Base-by-base conservation (phyloP, 2,797 vertebrate species). In the Micrastur ruficollis region DNA sequence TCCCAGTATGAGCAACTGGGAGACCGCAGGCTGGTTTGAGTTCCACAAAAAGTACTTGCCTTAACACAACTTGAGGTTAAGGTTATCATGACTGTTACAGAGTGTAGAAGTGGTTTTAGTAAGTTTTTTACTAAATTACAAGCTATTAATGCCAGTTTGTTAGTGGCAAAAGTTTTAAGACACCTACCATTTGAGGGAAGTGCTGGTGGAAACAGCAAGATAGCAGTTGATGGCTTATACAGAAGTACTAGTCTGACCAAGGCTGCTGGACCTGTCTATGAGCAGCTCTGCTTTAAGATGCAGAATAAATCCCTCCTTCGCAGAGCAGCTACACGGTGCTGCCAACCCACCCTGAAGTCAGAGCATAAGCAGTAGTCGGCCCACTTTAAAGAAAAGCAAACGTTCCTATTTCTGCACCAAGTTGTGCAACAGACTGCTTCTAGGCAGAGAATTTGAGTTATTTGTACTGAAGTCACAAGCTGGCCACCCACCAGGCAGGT, bases 401-500 rank as follows among this genome's bases (percentile, higher is more conserved):
- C 29, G 12, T 36, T 93, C 83, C 50, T 56, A 36, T 71, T 85
- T 79, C 72, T 52, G 74, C 38, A 44, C 18, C n/a, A 52, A 59
- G 55, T 7, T 70, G 40, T 63, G 76, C 65, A 50, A 53, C 17
- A 79, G 74, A 72, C 59, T 84, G 70, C 38, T 74, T 53, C 76
- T 53, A 55, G 78, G 91, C 94, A 78, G 89, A 89, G 91, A 89
- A 93, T 84, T 40, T 18, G 83, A 97, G 95, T 97, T 97, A 98
- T 98, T 98, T 98, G 98, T 89, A 97, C 76, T 96, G 97, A 97
- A 98, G 97, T 98, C 98, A 95, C 97, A 96, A 97, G 90, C 86
- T 95, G 98, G 98, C 99, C 98, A 99, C 99, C 97, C 97, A 98
- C 73, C 95, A 97, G 0, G 66, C 87, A 88, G 83, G 93, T 94